These are phyloP conservation scores for Sisor rabdophorus DNA, from an alignment of 2,113 vertebrate species.

Conservation along the genomic window DNA sequence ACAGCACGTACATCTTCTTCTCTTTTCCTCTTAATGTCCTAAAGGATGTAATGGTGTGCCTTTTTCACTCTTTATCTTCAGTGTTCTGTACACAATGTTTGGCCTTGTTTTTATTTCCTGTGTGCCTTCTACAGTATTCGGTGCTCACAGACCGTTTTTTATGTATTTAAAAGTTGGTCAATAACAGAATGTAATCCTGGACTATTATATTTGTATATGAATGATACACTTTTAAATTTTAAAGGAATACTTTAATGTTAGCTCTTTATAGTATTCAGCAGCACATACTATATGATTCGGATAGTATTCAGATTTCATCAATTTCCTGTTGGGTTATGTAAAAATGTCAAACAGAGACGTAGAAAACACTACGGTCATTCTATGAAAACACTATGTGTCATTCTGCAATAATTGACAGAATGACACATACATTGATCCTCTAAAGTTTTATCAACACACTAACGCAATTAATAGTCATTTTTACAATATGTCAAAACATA, in stretches of 20 bases:
- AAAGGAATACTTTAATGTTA: not conserved
- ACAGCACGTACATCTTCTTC: not conserved
- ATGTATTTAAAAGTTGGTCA: not conserved
- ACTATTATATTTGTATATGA: not conserved
- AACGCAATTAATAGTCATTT: too few species aligned
- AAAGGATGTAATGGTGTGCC: not conserved
- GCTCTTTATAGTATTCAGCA: not conserved
- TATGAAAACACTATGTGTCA: too few species aligned
- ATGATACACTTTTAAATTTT: not conserved
- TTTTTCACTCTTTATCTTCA: not conserved
- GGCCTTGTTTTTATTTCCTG: conserved; percentile 6
- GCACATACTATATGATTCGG: not conserved
- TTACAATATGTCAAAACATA: too few species aligned
- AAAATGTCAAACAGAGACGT: not conserved
- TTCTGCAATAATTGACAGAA: not conserved
- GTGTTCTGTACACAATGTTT: not conserved
- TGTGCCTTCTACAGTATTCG: not conserved
- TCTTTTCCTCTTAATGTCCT: not conserved
- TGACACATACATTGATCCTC: not conserved
- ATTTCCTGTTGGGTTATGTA: not conserved
- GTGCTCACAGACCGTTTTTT: not conserved
- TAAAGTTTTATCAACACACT: not conserved
- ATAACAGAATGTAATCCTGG: not conserved
- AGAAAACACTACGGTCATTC: too few species aligned
- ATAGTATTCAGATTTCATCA: not conserved